Conservation (phyloP, 2,113 vertebrate species). For the Pristiophorus japonicus region DNA sequence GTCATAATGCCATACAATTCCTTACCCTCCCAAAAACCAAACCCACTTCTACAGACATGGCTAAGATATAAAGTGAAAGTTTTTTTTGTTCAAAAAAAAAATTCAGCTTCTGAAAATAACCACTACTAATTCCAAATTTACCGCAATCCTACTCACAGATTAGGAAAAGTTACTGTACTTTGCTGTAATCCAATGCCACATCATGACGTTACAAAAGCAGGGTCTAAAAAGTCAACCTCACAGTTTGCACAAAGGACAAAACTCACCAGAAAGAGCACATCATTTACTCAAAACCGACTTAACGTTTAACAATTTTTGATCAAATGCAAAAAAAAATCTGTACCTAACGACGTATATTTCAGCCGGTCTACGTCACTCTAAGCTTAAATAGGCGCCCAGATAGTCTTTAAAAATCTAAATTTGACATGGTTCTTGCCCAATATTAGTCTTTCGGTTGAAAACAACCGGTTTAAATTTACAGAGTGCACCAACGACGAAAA, state of each 20-base stretch:
- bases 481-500: not conserved
- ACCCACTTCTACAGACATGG: not conserved
- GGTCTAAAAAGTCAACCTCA: not conserved
- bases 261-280: not conserved
- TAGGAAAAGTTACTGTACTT: slow-evolving; percentile 19
- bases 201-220: slow-evolving; percentile 9
- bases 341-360: slow-evolving; percentile 13
- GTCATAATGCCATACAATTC: not conserved
- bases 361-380: slow-evolving; percentile 23
- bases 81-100: no score
- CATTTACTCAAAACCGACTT: not conserved
- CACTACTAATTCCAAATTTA: not conserved
- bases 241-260: not conserved
- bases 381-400: slow-evolving; percentile 11
- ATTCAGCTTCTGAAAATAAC: not conserved
- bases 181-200: slow-evolving; percentile 6
- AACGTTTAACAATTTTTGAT: not conserved
- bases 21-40: not conserved
- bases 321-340: not conserved
- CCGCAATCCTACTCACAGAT: not conserved
- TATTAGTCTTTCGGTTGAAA: not conserved
- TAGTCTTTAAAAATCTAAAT: not conserved
- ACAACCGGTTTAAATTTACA: not conserved
- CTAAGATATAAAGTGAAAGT: not conserved
- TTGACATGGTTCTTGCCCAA: not conserved